Evolutionary conservation across 2,888 invertebrate genomes (phyloP).

Genomic region (Pogonocherus hispidulus): DNA sequence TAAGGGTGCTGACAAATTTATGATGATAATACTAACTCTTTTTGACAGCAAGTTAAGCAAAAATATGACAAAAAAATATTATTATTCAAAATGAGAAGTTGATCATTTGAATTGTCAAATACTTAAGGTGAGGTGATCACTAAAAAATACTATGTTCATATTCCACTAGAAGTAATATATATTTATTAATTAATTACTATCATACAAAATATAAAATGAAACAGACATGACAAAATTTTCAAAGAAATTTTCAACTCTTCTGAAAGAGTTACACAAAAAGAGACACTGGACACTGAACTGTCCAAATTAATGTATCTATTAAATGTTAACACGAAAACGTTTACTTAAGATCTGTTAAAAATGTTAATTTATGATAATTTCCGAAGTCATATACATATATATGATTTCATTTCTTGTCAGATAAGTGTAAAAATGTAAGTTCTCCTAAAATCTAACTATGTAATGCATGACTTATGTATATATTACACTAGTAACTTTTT

Average conservation of each 20-base stretch:
- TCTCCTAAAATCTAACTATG: conserved; percentile 17
- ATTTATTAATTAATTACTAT: conserved; percentile 19
- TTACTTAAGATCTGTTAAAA: conserved; percentile 10
- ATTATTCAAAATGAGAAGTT: no score
- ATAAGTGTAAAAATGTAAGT: neutral
- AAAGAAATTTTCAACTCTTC: neutral
- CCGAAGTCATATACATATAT: conserved; percentile 2
- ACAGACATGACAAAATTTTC: conserved; percentile 12
- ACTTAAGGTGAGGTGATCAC: conserved; percentile 12
- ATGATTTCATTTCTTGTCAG: neutral
- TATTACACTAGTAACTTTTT: conserved; percentile 22
- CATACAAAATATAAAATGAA: conserved; percentile 24
- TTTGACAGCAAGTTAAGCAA: no score
- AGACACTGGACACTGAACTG: conserved; percentile 1
- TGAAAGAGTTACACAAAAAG: conserved; percentile 16
- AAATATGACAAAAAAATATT: no score
- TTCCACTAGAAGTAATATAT: conserved; percentile 22
- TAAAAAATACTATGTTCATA: conserved; percentile 18
- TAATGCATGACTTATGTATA: conserved; percentile 10
- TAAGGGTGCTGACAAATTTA: no score
- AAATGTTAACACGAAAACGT: conserved; percentile 14
- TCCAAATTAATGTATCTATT: neutral
- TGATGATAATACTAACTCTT: no score
- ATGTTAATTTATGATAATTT: conserved; percentile 1
- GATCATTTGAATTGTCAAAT: neutral